A percentile compares a stretch with the other conserved stretches of the same genome.
phyloP scores from a whole-genome alignment of 2,888 invertebrate genomes.

The Philereme transversata region DNA sequence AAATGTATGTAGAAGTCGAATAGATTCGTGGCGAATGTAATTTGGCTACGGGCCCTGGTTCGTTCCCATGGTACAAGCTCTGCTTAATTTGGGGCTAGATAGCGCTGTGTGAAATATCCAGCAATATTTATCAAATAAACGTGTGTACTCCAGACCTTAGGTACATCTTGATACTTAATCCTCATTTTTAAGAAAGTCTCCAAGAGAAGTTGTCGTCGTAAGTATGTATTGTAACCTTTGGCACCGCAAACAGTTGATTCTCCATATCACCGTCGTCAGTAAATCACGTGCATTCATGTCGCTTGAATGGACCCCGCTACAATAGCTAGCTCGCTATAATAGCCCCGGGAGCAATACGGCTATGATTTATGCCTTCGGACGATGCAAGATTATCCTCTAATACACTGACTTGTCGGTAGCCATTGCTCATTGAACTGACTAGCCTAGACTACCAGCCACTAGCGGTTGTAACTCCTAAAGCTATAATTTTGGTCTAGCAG shows the following conservation, averaged over 20 bases:
- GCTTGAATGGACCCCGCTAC: constrained; percentile 37
- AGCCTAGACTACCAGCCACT: not conserved
- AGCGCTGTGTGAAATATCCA: too few species aligned
- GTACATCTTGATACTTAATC: too few species aligned
- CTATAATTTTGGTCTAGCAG: not conserved
- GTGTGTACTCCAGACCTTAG: too few species aligned
- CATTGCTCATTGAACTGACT: constrained; percentile 10
- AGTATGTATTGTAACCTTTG: constrained; percentile 1
- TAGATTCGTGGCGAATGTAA: too few species aligned
- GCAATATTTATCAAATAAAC: too few species aligned
- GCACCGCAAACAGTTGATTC: constrained; percentile 24
- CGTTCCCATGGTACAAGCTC: too few species aligned
- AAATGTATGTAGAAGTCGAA: too few species aligned
- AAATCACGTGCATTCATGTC: constrained; percentile 38
- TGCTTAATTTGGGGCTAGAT: too few species aligned
- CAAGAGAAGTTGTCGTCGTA: not conserved
- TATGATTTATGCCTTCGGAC: constrained; percentile 27
- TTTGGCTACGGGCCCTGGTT: too few species aligned
- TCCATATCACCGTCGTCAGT: constrained; percentile 22
- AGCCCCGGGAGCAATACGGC: constrained; percentile 37
- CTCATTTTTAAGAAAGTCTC: not conserved
- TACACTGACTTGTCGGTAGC: constrained; percentile 17
- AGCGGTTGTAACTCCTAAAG: not conserved
- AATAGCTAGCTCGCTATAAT: constrained; percentile 41
- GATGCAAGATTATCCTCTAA: constrained; percentile 31